Conservation (phyloP, 1,140 invertebrate genomes). For the Rhynchophorus ferrugineus region DNA sequence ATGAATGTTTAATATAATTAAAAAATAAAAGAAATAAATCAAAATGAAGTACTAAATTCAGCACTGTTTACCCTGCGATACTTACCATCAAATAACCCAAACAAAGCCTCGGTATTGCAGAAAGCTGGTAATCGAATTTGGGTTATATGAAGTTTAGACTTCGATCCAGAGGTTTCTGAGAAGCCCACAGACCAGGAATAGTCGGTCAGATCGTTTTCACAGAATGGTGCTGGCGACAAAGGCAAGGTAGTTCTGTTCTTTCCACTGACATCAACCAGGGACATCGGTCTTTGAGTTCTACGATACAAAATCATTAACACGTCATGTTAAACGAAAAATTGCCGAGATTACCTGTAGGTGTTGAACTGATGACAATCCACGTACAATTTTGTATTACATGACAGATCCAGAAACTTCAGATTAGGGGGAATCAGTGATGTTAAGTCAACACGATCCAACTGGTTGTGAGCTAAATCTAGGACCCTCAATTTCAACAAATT, state of each 20-base stretch:
- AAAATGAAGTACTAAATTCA: too few relatives aligned
- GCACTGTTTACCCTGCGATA: too few relatives aligned
- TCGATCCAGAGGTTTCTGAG: constrained; percentile 71
- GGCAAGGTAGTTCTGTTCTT: constrained; percentile 60
- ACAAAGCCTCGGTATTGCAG: constrained; percentile 69
- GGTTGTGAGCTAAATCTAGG: constrained; percentile 77
- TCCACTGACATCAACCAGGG: constrained; percentile 73
- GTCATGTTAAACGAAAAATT: not conserved
- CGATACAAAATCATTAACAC: not conserved
- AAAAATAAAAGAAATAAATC: too few relatives aligned
- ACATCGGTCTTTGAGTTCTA: constrained; percentile 65
- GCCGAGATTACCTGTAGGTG: constrained; percentile 46
- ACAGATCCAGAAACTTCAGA: constrained; percentile 76
- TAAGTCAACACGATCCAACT: constrained; percentile 69
- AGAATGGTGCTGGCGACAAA: constrained; percentile 52
- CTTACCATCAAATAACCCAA: constrained; percentile 70
- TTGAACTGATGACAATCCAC: constrained; percentile 75
- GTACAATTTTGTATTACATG: constrained; percentile 70
- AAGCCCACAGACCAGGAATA: constrained; percentile 74
- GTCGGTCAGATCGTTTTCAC: constrained; percentile 46
- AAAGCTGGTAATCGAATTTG: constrained; percentile 70
- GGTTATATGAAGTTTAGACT: constrained; percentile 61
- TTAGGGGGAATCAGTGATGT: constrained; percentile 67
- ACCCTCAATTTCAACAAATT: constrained; percentile 68
- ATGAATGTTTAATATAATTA: too few relatives aligned